These are phyloP conservation scores for Prunella himalayana DNA, from an alignment of 2,113 vertebrate genomes.

Conservation along the genomic window DNA sequence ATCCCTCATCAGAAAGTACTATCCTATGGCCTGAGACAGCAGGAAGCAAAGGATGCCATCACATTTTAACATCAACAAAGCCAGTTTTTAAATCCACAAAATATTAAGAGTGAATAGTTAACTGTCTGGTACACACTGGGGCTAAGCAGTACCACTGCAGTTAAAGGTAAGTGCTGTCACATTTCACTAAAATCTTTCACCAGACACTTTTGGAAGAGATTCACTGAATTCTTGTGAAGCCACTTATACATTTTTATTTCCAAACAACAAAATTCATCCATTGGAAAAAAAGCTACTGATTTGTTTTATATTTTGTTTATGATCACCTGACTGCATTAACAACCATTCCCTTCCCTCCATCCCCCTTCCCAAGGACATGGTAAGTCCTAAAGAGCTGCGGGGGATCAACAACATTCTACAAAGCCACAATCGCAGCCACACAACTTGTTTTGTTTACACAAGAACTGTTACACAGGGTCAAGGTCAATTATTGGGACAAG, in stretches of 20 bases:
- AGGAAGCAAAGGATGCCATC: not conserved
- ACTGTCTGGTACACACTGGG: accelerated
- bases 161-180: not conserved
- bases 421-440: not conserved
- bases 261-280: not conserved
- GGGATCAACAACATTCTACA: not conserved
- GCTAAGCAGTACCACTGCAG: not conserved
- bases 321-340: not conserved
- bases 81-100: not conserved
- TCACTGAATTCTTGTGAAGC: not conserved
- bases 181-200: not conserved
- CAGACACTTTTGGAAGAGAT: not conserved
- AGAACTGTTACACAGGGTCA: not conserved
- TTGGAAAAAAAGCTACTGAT: not conserved
- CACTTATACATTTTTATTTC: not conserved
- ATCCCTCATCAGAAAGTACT: not conserved
- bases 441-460: not conserved
- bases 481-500: not conserved
- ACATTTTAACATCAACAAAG: not conserved
- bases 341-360: not conserved
- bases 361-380: not conserved
- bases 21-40: not conserved
- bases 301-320: not conserved
- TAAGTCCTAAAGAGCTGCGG: not conserved
- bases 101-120: not conserved